Evolutionary conservation across 2,888 invertebrate genomes (phyloP).

Genomic region (Agapetus fuscipes): DNA sequence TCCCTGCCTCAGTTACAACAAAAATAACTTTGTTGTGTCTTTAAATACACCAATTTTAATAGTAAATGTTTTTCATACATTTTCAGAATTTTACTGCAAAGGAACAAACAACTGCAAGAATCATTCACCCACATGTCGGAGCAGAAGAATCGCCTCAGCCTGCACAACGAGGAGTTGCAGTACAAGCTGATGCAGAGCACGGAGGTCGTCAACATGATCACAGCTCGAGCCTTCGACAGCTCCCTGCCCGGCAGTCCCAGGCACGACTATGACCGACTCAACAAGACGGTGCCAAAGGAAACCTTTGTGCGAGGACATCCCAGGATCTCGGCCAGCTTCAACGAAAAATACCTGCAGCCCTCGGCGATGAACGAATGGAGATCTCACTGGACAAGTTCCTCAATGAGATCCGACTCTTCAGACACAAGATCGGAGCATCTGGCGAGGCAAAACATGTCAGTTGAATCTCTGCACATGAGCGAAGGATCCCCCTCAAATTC

Average conservation of each 20-base stretch:
- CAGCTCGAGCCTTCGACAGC: slow-evolving; percentile 4
- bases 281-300: slow-evolving; percentile 15
- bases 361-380: slow-evolving; percentile 13
- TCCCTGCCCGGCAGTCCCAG: slow-evolving; percentile 1
- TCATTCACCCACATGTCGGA: slow-evolving; percentile 66
- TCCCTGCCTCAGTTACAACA: too few species aligned
- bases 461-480: slow-evolving; percentile 10
- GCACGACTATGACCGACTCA: slow-evolving; percentile 6
- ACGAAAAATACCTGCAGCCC: slow-evolving; percentile 24
- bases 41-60: too few species aligned
- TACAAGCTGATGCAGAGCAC: slow-evolving; percentile 80
- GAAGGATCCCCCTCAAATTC: slow-evolving; percentile 51
- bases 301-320: slow-evolving; percentile 12
- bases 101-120: slow-evolving; percentile 65
- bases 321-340: slow-evolving; percentile 29
- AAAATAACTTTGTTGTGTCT: too few species aligned
- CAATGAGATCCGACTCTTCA: slow-evolving; percentile 9
- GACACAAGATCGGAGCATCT: slow-evolving; percentile 9
- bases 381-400: slow-evolving; percentile 8
- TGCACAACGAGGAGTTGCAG: slow-evolving; percentile 80
- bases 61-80: too few species aligned
- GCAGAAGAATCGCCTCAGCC: slow-evolving; percentile 66
- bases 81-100: slow-evolving; percentile 51
- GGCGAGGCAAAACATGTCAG: slow-evolving; percentile 8
- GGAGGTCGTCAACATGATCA: slow-evolving; percentile 45